Evolutionary conservation across 1,140 invertebrate species (phyloP).

Genomic region (Drosophila tsacasi): DNA sequence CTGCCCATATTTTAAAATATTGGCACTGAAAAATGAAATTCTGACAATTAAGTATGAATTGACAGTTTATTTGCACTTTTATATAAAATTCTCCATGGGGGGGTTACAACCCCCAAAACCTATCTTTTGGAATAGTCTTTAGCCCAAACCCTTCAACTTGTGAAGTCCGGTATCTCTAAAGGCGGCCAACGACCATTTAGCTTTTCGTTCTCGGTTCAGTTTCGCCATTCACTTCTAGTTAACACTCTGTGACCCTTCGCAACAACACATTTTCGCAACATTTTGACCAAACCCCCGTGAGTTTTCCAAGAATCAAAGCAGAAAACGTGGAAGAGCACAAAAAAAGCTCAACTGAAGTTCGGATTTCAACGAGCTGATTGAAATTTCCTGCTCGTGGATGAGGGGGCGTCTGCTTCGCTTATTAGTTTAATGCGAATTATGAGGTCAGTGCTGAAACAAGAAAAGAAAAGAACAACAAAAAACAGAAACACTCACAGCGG

Average conservation of each 20-base stretch:
- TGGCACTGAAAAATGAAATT: too few species aligned
- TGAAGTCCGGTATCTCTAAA: background rate
- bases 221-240: slow-evolving; percentile 32
- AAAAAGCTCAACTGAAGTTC: slow-evolving; percentile 25
- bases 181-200: background rate
- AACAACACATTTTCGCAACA: slow-evolving; percentile 39
- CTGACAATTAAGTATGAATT: too few species aligned
- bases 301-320: slow-evolving; percentile 30
- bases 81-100: too few species aligned
- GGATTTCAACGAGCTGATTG: slow-evolving; percentile 58
- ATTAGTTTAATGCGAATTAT: slow-evolving; percentile 67
- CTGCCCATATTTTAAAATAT: too few species aligned
- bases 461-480: slow-evolving; percentile 3
- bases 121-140: background rate
- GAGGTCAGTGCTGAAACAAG: slow-evolving; percentile 62
- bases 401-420: slow-evolving; percentile 39
- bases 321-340: slow-evolving; percentile 11
- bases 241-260: slow-evolving; percentile 28
- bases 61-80: too few species aligned
- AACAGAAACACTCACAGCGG: slow-evolving; percentile 5
- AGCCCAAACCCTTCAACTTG: background rate
- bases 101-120: too few species aligned
- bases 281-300: slow-evolving; percentile 25
- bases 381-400: slow-evolving; percentile 66
- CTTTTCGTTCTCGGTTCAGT: slow-evolving; percentile 15